Evolutionary conservation across 1,140 invertebrate genomes (phyloP), one percentile per base, ranked within the genome.

Genomic region (Parapsyche elsis): DNA sequence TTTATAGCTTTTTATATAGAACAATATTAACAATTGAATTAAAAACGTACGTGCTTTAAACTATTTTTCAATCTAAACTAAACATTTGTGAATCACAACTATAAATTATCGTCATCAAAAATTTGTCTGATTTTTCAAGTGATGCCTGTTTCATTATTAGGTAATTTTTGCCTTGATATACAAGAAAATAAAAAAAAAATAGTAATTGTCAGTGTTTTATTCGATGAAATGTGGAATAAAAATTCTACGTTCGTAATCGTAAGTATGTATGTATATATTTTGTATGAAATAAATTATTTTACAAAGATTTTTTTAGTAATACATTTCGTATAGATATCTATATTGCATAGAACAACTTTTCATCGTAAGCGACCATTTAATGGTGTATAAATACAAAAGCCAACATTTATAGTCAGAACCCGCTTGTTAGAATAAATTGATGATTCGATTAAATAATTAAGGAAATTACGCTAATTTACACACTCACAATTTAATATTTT

Each of bases 1-100:
- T 53, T 53, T 53, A 53, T 53, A 53, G 49, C 49, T 53, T 53
- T 53, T 53, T 53, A 53, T 12, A 53, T 53, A 53, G 12, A 53
- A 53, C 16, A 14, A 53, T 53, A 53, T 53, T 2, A 16, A 53
- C 49, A 53, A 5, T 53, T 53, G 16, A 53, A 14, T 4, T 12
- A 53, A 53, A 46, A 53, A 53, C 10, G 16, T 53, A 16, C 12
- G 49, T 53, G 49, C 49, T 53, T 53, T 53, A 53, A 53, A 53
- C 49, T 53, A 53, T 53, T 53, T 53, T 53, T 53, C 49, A 53
- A 53, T 53, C 16, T 16, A 16, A 53, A 53, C 16, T 53, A 14
- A 12, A 53, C 12, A 53, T 46, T n/a, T 53, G 49, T 16, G 49
- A 53, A 53, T 53, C 12, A 53, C 16, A 12, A 53, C n/a, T n/a